These are phyloP conservation scores for Chionomys nivalis DNA, from an alignment of 2,113 vertebrate genomes.

Conservation along the genomic window DNA sequence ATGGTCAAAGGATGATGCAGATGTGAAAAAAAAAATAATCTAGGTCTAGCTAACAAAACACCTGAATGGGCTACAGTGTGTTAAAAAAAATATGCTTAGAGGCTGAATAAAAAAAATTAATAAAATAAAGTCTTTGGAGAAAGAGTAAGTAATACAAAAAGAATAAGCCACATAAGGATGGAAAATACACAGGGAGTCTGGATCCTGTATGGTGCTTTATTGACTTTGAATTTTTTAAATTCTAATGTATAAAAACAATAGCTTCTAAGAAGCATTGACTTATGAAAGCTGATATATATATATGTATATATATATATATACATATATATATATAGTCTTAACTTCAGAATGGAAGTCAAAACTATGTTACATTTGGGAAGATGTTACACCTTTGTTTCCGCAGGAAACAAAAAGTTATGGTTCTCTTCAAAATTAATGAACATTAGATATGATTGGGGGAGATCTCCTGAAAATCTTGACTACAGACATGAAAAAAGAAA, in stretches of 20 bases:
- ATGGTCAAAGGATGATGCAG: neutral
- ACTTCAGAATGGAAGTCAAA: neutral
- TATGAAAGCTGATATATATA: neutral
- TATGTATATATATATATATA: neutral
- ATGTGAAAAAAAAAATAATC: neutral
- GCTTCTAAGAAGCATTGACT: neutral
- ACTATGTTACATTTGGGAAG: neutral
- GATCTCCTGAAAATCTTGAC: neutral
- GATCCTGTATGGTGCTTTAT: neutral
- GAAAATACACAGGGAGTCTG: neutral
- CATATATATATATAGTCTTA: neutral
- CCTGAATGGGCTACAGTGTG: neutral
- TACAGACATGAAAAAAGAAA: neutral
- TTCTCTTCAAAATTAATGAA: neutral
- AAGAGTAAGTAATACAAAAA: neutral
- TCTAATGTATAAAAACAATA: neutral
- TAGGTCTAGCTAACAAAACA: neutral
- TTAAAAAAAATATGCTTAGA: neutral
- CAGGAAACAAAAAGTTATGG: neutral
- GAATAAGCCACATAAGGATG: neutral
- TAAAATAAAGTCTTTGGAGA: neutral
- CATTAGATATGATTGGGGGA: neutral
- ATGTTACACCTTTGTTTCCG: neutral
- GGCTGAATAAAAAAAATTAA: neutral
- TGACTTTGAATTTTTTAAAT: neutral